Conservation (phyloP, 2,113 vertebrate species). For the Opisthocomus hoazin region DNA sequence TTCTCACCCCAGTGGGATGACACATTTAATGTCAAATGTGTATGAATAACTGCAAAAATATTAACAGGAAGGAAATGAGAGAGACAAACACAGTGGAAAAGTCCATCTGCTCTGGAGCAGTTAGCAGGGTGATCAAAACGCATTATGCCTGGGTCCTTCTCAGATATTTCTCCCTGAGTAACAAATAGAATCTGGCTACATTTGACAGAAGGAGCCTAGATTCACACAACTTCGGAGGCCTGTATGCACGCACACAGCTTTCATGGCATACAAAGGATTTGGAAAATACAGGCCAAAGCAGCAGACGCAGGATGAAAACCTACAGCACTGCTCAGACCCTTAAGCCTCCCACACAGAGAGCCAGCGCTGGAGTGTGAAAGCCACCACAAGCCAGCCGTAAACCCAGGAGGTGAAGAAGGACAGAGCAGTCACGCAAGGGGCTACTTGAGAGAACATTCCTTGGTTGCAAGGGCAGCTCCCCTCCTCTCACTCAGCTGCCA, state of each 20-base stretch:
- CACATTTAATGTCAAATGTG: not conserved
- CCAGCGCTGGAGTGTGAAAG: not conserved
- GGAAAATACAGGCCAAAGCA: not conserved
- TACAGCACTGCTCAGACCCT: not conserved
- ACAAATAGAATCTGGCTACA: not conserved
- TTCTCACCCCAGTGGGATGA: not conserved
- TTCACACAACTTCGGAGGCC: not conserved
- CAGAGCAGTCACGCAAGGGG: not conserved
- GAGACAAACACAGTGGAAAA: accelerated
- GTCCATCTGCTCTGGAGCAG: not conserved
- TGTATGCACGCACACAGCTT: not conserved
- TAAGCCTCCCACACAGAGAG: too few species aligned
- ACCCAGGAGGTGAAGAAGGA: not conserved
- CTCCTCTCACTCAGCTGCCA: not conserved
- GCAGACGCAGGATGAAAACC: not conserved
- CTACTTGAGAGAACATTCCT: not conserved
- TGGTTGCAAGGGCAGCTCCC: not conserved
- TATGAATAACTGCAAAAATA: not conserved
- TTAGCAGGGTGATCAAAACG: not conserved
- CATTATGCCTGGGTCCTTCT: not conserved
- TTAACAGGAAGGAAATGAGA: not conserved
- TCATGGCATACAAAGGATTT: not conserved
- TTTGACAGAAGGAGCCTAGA: not conserved
- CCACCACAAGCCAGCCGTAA: not conserved
- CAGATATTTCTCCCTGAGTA: not conserved